Base-by-base conservation (phyloP, 2,113 vertebrate genomes). In the Phoenicopterus ruber region DNA sequence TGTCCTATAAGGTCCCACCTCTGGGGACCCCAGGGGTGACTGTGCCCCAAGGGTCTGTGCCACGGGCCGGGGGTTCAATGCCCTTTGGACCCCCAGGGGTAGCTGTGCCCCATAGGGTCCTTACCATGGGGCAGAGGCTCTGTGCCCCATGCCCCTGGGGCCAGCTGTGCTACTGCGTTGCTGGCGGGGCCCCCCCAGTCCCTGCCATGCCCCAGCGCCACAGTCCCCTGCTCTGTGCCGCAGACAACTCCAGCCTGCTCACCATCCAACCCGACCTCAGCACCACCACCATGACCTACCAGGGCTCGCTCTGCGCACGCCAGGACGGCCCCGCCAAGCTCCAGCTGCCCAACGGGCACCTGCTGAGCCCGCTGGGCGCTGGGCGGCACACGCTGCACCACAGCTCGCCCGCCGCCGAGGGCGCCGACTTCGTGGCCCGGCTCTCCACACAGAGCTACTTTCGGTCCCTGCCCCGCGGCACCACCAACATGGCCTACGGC, bases 251-350 rank as follows among this genome's bases (percentile, higher is more conserved):
- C 93, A 98, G 99, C 95, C 98, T 99, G 98, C 99, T 99, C 93
- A 99, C 99, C 97, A 99, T 99, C 98, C 99, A 99, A 97, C 99
- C 99, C 1, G 99, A 99, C 98, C 98, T 99, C 94, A 99, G 99
- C 95, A 99, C 99, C 74, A 98, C 99, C 90, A 99, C 99, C 80
- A 99, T 99, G 97, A 99, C 99, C 94, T 99, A 99, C 98, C 99
- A 99, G 96, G 99, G 99, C 95, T 99, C 99, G 1, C 98, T 99
- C 66, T 99, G 99, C 94, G 98, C 99, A 2, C 99, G 99, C 74
- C 99, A 99, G 77, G 99, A 99, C 0, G 97, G 98, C 31, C 87
- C 98, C 19, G 97, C 98, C 36, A 99, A 99, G 97, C 99, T 99
- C 95, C 99, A 99, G 40, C 98, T 99, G 97, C 98, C 98, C 97